A percentile compares a stretch with the other conserved stretches of the same genome.
Evolutionary conservation across 1,140 invertebrate species (phyloP).

Genomic region (Rhopalosiphum maidis): DNA sequence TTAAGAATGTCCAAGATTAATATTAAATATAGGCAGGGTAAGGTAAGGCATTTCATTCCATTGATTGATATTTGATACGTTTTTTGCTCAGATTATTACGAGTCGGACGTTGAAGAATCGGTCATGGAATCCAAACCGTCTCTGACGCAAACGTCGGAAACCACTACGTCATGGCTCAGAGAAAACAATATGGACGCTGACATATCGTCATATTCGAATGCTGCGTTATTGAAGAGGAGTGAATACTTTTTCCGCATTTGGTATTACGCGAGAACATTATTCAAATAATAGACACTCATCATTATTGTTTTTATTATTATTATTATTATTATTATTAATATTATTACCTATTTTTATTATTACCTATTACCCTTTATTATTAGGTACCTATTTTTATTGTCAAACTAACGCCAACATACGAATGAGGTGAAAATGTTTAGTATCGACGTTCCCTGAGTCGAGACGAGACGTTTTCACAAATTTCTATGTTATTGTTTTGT

Average conservation of each 20-base stretch:
- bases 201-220: constrained; percentile 84
- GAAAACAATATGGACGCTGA: constrained; percentile 92
- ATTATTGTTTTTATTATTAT: neutral
- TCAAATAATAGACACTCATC: constrained; percentile 68
- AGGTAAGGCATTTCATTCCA: neutral
- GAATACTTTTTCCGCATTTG: constrained; percentile 96
- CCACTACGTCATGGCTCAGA: constrained; percentile 89
- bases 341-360: neutral
- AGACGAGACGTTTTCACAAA: neutral
- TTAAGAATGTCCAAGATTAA: neutral
- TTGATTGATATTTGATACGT: neutral
- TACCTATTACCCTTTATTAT: neutral
- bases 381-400: constrained; percentile 7
- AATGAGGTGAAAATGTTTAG: neutral
- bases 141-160: constrained; percentile 82
- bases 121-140: constrained; percentile 65
- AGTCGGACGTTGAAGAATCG: constrained; percentile 63
- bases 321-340: constrained; percentile 33
- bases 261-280: constrained; percentile 83
- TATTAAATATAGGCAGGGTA: neutral
- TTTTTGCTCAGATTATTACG: constrained; percentile 61
- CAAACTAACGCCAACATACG: neutral
- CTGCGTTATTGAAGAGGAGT: constrained; percentile 79
- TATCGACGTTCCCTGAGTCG: constrained; percentile 30
- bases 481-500: neutral